Percentiles rank a stretch among this genome's conserved stretches.
phyloP scores from a whole-genome alignment of 1,140 invertebrate genomes.

The Anthonomus grandis region DNA sequence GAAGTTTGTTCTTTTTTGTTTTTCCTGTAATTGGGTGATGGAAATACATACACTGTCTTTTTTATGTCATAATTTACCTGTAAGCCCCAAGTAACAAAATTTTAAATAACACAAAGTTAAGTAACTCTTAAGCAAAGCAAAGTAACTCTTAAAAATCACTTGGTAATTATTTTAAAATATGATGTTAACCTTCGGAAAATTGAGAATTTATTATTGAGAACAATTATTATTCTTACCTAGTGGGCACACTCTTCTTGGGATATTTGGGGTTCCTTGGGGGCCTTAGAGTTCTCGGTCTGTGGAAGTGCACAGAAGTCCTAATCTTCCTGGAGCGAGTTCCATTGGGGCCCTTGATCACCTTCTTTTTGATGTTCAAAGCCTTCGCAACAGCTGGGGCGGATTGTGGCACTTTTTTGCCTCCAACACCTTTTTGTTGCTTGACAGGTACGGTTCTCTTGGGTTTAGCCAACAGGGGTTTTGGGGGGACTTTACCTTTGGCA shows the following conservation, averaged over 20 bases:
- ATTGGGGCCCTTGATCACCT: conserved; percentile 88
- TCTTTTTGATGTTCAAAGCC: conserved; percentile 74
- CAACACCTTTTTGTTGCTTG: conserved; percentile 52
- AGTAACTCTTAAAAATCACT: no score
- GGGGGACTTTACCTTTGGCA: conserved; percentile 44
- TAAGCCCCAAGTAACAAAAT: no score
- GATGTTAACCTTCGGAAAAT: no score
- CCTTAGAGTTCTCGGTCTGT: conserved; percentile 87
- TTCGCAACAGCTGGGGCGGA: conserved; percentile 57
- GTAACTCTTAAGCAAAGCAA: no score
- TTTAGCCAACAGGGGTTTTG: conserved; percentile 51
- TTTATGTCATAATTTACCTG: no score
- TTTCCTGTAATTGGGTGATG: no score
- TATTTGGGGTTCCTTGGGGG: conserved; percentile 91
- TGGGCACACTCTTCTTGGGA: conserved; percentile 89
- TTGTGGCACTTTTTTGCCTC: conserved; percentile 48
- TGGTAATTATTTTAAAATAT: no score
- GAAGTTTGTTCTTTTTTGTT: no score
- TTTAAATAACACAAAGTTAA: no score
- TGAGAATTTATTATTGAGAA: no score
- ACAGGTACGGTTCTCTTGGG: conserved; percentile 59
- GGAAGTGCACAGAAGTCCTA: conserved; percentile 92
- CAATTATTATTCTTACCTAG: conserved; percentile 47
- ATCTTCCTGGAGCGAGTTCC: conserved; percentile 86
- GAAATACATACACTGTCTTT: no score